phyloP scores from a whole-genome alignment of 2,888 invertebrate genomes.

The Eupithecia subumbrata region DNA sequence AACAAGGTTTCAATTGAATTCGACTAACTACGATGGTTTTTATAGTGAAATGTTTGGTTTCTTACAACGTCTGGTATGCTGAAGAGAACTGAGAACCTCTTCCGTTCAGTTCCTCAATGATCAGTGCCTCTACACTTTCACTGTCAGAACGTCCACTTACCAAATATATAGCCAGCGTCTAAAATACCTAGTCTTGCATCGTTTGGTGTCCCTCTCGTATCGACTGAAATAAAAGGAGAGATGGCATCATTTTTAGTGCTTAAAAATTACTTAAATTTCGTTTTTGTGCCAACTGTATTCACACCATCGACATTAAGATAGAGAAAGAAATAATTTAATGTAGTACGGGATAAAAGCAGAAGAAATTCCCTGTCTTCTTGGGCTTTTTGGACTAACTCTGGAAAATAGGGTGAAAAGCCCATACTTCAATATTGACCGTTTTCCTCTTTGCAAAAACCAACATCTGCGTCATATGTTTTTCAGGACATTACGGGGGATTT shows the following conservation, averaged over 20 bases:
- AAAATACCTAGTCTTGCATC: background rate
- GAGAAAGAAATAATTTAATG: background rate
- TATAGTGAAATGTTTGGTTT: background rate
- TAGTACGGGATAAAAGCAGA: background rate
- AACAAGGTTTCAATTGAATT: background rate
- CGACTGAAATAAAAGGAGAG: background rate
- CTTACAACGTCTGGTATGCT: background rate
- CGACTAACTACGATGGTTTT: background rate
- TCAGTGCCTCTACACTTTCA: background rate
- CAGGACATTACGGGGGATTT: conserved; percentile 23
- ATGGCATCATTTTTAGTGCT: background rate
- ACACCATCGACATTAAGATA: background rate
- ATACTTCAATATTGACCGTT: background rate
- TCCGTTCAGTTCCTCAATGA: background rate
- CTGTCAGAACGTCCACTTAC: background rate
- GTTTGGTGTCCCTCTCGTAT: background rate
- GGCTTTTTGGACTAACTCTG: background rate
- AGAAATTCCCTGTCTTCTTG: background rate
- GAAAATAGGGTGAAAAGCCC: background rate
- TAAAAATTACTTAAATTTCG: background rate
- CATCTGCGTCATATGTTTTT: conserved; percentile 13
- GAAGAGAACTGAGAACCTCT: background rate
- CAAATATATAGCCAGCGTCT: background rate
- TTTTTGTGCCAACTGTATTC: background rate
- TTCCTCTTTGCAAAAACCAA: background rate